Conservation (phyloP, 2,888 invertebrate genomes). For the Taphrorychus bicolor region DNA sequence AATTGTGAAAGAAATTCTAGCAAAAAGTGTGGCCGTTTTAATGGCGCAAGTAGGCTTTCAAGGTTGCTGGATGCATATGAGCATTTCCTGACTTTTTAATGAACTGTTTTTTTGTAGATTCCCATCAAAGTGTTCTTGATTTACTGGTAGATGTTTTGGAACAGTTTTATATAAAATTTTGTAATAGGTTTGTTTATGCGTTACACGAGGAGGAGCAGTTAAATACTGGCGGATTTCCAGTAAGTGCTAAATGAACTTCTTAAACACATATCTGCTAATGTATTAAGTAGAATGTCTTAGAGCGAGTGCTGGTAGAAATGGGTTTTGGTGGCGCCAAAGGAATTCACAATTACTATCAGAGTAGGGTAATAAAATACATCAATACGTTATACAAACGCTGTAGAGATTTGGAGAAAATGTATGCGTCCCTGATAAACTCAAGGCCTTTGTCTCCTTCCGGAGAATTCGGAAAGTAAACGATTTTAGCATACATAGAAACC, state of each 20-base stretch:
- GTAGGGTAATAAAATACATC: constrained; percentile 55
- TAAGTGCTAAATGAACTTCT: constrained; percentile 48
- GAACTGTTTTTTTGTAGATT: constrained; percentile 47
- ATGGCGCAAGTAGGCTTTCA: constrained; percentile 65
- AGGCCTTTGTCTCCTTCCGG: constrained; percentile 48
- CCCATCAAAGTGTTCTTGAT: constrained; percentile 61
- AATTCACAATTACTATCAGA: constrained; percentile 67
- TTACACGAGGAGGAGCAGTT: constrained; percentile 62
- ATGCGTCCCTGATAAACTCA: constrained; percentile 49
- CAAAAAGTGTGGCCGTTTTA: constrained; percentile 61
- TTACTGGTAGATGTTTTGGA: constrained; percentile 62
- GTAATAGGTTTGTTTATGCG: constrained; percentile 62
- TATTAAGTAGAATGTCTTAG: constrained; percentile 64
- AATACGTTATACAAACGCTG: constrained; percentile 52
- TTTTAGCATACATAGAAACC: neutral
- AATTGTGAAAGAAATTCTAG: constrained; percentile 57
- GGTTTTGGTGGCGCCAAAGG: constrained; percentile 66
- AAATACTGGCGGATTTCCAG: constrained; percentile 61
- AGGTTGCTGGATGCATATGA: constrained; percentile 53
- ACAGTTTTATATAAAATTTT: constrained; percentile 61
- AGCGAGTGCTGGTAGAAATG: constrained; percentile 67
- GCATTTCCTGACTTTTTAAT: neutral
- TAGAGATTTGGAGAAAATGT: constrained; percentile 51
- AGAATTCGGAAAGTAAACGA: constrained; percentile 48
- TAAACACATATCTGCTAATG: neutral